Conservation (phyloP, 2,797 vertebrate species). For the Acipenser oxyrinchus region DNA sequence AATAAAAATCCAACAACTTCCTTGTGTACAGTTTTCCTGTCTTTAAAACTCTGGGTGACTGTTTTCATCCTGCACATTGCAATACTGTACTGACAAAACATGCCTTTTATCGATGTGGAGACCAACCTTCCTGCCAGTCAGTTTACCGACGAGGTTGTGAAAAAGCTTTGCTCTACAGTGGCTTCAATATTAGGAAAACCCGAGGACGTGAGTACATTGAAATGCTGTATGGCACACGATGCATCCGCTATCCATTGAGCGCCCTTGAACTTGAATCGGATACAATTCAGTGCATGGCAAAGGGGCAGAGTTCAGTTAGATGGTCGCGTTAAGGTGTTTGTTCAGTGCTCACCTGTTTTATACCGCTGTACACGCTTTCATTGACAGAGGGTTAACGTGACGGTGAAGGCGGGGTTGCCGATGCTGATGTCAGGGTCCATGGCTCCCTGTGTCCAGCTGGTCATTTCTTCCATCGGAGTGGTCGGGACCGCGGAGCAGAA, state of each 20-base stretch:
- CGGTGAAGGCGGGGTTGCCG: slow-evolving; percentile 58
- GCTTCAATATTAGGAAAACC: slow-evolving; percentile 69
- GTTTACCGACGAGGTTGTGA: slow-evolving; percentile 60
- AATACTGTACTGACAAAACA: slow-evolving; percentile 23
- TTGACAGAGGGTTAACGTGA: slow-evolving; percentile 71
- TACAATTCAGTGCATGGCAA: too few relatives aligned
- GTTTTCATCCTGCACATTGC: neutral
- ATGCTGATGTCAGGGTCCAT: slow-evolving; percentile 65
- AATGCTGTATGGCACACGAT: neutral
- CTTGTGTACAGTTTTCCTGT: too few relatives aligned
- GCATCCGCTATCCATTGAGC: neutral
- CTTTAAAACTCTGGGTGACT: too few relatives aligned
- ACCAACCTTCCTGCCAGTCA: slow-evolving; percentile 54
- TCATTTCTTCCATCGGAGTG: slow-evolving; percentile 70
- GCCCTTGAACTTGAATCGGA: neutral
- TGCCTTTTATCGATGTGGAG: slow-evolving; percentile 73
- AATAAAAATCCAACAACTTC: too few relatives aligned
- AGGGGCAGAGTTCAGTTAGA: too few relatives aligned
- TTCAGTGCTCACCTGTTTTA: neutral
- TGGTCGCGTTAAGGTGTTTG: neutral
- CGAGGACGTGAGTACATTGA: slow-evolving; percentile 56
- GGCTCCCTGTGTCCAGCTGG: slow-evolving; percentile 65
- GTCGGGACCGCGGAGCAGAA: slow-evolving; percentile 82
- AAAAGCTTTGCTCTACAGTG: slow-evolving; percentile 46
- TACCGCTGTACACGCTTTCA: slow-evolving; percentile 1